phyloP scores from a whole-genome alignment of 2,888 invertebrate species.

The Eurois occulta region DNA sequence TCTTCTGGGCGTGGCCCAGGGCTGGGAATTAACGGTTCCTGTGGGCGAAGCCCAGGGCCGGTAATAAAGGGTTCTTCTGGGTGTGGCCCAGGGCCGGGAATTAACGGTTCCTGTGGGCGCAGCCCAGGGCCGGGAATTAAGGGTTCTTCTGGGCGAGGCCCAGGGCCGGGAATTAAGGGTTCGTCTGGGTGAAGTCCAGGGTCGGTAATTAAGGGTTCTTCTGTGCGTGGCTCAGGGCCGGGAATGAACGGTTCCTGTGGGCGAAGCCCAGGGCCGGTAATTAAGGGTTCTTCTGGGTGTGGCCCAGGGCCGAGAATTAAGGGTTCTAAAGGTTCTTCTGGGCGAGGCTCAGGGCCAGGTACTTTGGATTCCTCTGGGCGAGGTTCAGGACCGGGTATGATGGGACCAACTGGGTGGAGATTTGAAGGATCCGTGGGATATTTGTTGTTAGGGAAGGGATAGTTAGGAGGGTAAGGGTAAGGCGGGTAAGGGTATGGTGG shows the following conservation, averaged over 20 bases:
- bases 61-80: not conserved
- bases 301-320: not conserved
- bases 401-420: not conserved
- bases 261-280: not conserved
- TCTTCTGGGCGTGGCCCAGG: not conserved
- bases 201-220: not conserved
- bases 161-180: not conserved
- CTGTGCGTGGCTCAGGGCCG: not conserved
- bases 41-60: not conserved
- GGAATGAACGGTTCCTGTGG: not conserved
- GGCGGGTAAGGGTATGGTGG: slow-evolving; percentile 32
- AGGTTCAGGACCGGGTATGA: not conserved
- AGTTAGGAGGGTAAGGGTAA: slow-evolving; percentile 18
- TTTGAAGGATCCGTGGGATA: not conserved
- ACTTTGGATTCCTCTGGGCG: not conserved
- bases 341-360: not conserved
- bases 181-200: not conserved
- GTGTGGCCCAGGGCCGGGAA: not conserved
- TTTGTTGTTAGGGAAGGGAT: not conserved
- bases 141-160: not conserved
- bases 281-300: not conserved
- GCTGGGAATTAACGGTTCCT: not conserved
- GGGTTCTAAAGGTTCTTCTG: not conserved
- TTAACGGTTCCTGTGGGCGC: not conserved
- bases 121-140: not conserved